These are phyloP conservation scores for Drosophila setifemur DNA, from an alignment of 1,140 invertebrate genomes.

Conservation along the genomic window DNA sequence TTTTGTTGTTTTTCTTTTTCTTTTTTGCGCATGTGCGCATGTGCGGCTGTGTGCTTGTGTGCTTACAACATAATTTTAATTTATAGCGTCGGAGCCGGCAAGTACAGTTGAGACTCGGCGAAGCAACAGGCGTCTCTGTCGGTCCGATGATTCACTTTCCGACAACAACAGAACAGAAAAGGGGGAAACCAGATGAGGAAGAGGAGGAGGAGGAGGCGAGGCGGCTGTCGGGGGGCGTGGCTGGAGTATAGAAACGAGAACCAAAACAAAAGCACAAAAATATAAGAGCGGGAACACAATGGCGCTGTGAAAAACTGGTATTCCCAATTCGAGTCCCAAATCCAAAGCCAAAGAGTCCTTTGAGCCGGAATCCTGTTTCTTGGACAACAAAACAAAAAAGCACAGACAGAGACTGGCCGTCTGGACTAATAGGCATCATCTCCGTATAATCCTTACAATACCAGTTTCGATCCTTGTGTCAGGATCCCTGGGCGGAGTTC, in stretches of 20 bases:
- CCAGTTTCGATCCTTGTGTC: no score
- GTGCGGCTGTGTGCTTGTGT: slow-evolving; percentile 51
- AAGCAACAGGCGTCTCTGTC: slow-evolving; percentile 48
- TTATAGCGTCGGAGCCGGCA: slow-evolving; percentile 60
- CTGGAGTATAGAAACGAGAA: slow-evolving; percentile 56
- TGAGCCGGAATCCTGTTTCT: neutral
- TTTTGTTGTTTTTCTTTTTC: slow-evolving; percentile 6
- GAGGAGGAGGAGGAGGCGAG: neutral
- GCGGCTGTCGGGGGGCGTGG: slow-evolving; percentile 6
- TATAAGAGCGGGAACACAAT: slow-evolving; percentile 8
- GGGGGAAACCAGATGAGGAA: slow-evolving; percentile 1
- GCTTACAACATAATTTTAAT: slow-evolving; percentile 79
- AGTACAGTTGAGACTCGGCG: slow-evolving; percentile 67
- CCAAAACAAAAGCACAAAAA: slow-evolving; percentile 77
- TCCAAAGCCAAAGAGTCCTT: no score
- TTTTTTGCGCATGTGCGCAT: slow-evolving; percentile 20
- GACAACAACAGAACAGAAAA: neutral
- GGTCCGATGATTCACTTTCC: slow-evolving; percentile 52
- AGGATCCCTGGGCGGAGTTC: no score
- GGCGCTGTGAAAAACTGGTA: slow-evolving; percentile 1
- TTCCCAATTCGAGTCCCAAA: no score
- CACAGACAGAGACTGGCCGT: slow-evolving; percentile 11
- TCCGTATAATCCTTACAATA: no score
- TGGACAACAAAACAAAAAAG: no score
- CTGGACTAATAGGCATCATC: neutral